Evolutionary conservation across 1,140 invertebrate species (phyloP).

Genomic region (Goniozus legneri): DNA sequence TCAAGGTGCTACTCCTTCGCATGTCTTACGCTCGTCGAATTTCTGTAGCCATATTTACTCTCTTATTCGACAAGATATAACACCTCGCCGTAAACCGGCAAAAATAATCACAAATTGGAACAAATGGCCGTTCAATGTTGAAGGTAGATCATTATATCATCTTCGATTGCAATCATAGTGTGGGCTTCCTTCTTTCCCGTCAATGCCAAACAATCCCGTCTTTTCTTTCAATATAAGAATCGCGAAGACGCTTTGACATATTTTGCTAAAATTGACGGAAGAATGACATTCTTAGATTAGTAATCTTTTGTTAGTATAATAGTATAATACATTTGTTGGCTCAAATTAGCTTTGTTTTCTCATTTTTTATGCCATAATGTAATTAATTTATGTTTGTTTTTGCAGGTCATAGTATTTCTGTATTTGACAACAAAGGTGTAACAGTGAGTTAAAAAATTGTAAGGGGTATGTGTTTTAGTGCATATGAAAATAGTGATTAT

Average conservation of each 20-base stretch:
- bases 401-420: too few relatives aligned
- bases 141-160: too few relatives aligned
- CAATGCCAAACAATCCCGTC: not conserved
- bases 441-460: too few relatives aligned
- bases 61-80: slow-evolving; percentile 30
- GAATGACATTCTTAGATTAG: slow-evolving; percentile 1
- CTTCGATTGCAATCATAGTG: not conserved
- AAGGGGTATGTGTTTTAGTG: too few relatives aligned
- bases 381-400: too few relatives aligned
- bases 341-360: too few relatives aligned
- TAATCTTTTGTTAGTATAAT: too few relatives aligned
- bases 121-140: slow-evolving; percentile 15
- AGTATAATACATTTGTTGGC: too few relatives aligned
- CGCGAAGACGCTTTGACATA: slow-evolving; percentile 12
- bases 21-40: slow-evolving; percentile 24
- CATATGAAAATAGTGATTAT: too few relatives aligned
- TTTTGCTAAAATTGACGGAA: slow-evolving; percentile 2
- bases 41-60: slow-evolving; percentile 42
- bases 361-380: too few relatives aligned
- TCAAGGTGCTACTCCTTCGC: slow-evolving; percentile 22
- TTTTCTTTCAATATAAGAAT: not conserved
- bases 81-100: slow-evolving; percentile 9
- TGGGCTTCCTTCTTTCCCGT: slow-evolving; percentile 1
- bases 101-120: slow-evolving; percentile 6
- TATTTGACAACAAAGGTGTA: too few relatives aligned